These are phyloP conservation scores for Leguminivora glycinivorella DNA, from an alignment of 1,140 invertebrate species.

Conservation along the genomic window DNA sequence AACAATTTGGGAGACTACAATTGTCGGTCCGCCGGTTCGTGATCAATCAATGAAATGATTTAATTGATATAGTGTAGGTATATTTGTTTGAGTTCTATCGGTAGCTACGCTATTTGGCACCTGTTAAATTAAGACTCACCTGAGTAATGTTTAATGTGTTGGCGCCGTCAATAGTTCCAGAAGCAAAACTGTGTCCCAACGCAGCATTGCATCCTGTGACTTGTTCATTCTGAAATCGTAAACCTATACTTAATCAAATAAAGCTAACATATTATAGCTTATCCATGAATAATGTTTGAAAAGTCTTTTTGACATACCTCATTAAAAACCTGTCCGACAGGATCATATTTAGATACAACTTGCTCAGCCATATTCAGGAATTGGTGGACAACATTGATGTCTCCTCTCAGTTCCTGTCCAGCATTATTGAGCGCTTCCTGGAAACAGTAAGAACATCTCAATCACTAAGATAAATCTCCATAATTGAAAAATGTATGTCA, in stretches of 20 bases:
- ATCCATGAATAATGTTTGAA: too few species aligned
- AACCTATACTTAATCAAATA: background rate
- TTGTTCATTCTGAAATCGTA: conserved; percentile 62
- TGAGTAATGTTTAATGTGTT: conserved; percentile 93
- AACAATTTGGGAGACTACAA: too few species aligned
- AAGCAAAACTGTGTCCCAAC: conserved; percentile 96
- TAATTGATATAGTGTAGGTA: too few species aligned
- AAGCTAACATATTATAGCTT: background rate
- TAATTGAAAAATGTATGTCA: background rate
- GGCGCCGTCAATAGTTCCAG: conserved; percentile 95
- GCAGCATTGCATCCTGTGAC: conserved; percentile 89
- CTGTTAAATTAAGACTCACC: conserved; percentile 40
- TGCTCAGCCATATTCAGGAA: conserved; percentile 90
- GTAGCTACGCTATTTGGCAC: too few species aligned
- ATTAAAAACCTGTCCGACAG: conserved; percentile 66
- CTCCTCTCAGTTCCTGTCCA: conserved; percentile 83
- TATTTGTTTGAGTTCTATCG: background rate
- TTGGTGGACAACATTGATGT: conserved; percentile 87
- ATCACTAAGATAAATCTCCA: background rate
- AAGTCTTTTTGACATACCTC: conserved; percentile 36
- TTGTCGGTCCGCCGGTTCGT: too few species aligned
- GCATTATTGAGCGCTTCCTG: conserved; percentile 53
- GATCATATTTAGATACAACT: conserved; percentile 80
- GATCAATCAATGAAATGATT: too few species aligned
- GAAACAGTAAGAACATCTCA: conserved; percentile 29